Evolutionary conservation across 2,888 invertebrate species (phyloP).

Genomic region (Dermolepida albohirtum): DNA sequence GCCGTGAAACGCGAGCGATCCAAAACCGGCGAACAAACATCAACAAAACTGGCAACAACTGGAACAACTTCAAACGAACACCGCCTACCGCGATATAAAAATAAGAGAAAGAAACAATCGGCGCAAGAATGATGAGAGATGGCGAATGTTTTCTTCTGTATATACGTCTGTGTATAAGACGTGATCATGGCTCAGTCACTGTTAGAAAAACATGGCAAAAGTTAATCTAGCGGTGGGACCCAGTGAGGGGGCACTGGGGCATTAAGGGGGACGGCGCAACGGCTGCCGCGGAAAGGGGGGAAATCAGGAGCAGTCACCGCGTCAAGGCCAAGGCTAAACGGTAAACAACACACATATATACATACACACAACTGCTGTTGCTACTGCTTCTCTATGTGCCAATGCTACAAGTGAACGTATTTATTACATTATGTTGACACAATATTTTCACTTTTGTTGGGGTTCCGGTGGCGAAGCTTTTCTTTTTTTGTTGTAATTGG

Average conservation of each 20-base stretch:
- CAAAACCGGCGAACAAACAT: neutral
- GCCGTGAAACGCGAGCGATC: neutral
- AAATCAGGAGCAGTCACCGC: slow-evolving; percentile 58
- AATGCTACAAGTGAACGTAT: no score
- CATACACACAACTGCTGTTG: no score
- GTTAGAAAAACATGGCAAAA: slow-evolving; percentile 40
- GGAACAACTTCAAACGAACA: slow-evolving; percentile 16
- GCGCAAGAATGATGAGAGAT: slow-evolving; percentile 2
- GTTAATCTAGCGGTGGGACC: slow-evolving; percentile 53
- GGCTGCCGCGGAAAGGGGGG: slow-evolving; percentile 49
- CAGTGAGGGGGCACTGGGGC: slow-evolving; percentile 59
- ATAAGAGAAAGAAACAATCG: slow-evolving; percentile 22
- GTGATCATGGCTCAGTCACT: slow-evolving; percentile 5
- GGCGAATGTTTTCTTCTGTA: neutral
- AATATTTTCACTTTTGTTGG: slow-evolving; percentile 25
- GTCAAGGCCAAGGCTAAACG: slow-evolving; percentile 60
- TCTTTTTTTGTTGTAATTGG: no score
- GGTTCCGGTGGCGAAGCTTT: slow-evolving; percentile 12
- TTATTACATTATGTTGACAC: slow-evolving; percentile 5
- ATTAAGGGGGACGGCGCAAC: slow-evolving; percentile 54
- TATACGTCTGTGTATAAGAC: neutral
- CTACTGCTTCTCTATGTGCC: no score
- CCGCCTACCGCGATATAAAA: slow-evolving; percentile 27
- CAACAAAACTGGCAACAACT: slow-evolving; percentile 19
- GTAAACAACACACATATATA: slow-evolving; percentile 55